These are phyloP conservation scores for Hyaena hyaena DNA, from an alignment of 2,113 vertebrate species.

Conservation along the genomic window DNA sequence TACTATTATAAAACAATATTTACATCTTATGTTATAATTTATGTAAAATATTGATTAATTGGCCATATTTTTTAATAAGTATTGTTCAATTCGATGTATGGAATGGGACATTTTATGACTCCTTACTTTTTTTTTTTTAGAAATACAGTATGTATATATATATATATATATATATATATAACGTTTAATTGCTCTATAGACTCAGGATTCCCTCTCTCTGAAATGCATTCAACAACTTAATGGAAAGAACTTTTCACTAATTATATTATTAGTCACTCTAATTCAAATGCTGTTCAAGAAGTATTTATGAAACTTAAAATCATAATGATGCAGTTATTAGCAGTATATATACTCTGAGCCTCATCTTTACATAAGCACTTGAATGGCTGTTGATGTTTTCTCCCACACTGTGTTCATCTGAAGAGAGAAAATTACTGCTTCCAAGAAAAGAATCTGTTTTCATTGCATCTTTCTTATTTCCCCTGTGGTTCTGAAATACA, in stretches of 20 bases:
- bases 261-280: not conserved
- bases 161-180: not conserved
- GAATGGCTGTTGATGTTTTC: not conserved
- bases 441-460: not conserved
- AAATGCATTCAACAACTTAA: not conserved
- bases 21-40: not conserved
- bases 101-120: not conserved
- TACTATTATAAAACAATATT: not conserved
- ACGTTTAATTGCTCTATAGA: not conserved
- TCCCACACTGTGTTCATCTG: not conserved
- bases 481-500: not conserved
- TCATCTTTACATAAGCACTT: not conserved
- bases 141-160: not conserved
- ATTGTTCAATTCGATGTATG: not conserved
- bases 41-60: not conserved
- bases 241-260: not conserved
- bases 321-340: not conserved
- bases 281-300: not conserved
- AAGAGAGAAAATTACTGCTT: not conserved
- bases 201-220: not conserved
- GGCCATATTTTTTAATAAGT: not conserved
- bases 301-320: not conserved
- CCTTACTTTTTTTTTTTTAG: not conserved
- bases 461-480: not conserved
- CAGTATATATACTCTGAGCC: not conserved